These are phyloP conservation scores for Vulpes ferrilata DNA, from an alignment of 2,113 vertebrate genomes.

Conservation along the genomic window DNA sequence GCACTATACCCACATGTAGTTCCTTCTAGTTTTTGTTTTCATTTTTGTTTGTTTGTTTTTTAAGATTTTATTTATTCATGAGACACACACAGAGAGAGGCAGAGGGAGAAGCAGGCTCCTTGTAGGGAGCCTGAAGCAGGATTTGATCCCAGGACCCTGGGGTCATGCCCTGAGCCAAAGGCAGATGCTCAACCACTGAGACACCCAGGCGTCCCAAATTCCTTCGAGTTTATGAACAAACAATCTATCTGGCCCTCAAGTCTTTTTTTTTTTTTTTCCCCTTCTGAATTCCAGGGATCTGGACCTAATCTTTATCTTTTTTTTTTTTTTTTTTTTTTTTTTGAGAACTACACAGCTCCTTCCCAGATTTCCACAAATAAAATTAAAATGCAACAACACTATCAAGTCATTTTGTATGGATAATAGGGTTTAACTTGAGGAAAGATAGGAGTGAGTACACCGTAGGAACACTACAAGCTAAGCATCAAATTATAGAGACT, in stretches of 20 bases:
- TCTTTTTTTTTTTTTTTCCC: background rate
- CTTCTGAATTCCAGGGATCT: background rate
- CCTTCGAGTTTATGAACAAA: background rate
- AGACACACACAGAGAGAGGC: too few relatives aligned
- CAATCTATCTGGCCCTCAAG: background rate
- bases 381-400: background rate
- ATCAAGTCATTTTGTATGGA: background rate
- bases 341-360: background rate
- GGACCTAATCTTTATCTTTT: background rate
- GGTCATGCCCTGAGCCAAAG: too few relatives aligned
- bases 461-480: too few relatives aligned
- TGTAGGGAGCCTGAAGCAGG: too few relatives aligned
- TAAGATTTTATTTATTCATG: too few relatives aligned
- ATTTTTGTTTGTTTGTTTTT: too few relatives aligned
- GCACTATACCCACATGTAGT: fast-evolving
- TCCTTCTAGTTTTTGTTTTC: background rate
- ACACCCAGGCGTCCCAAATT: too few relatives aligned
- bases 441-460: background rate
- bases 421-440: background rate
- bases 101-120: too few relatives aligned
- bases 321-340: background rate
- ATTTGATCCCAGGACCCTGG: too few relatives aligned
- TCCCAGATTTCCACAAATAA: background rate
- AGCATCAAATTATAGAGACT: background rate
- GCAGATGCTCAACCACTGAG: too few relatives aligned